Base-by-base conservation (phyloP, 2,888 invertebrate species). In the Chymomyza caudatula region DNA sequence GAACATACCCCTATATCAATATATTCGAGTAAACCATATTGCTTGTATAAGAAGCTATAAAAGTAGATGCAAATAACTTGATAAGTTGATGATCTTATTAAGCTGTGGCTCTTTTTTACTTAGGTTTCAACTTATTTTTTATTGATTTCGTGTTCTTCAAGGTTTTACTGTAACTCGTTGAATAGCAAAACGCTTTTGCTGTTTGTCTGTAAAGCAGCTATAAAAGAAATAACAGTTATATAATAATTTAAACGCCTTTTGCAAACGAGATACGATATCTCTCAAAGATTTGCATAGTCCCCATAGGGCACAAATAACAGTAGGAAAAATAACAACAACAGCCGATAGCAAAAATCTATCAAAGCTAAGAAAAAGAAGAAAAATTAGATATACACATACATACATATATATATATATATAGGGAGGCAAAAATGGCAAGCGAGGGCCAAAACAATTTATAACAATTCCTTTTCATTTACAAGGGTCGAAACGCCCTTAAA, bases 381-480 rank as follows among this genome's bases (percentile, higher is more conserved):
- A 29, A n/a, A 42, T 53, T 3, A 23, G 43, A 44, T 42, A 59
- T 53, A 25, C 6, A 23, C 5, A 6, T 29, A 29, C 4, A 4
- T 5, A 37, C 29, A 37, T 37, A 37, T 37, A 11, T 37, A 37
- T 3, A 11, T 25, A 43, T 43, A 43, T 43, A 43, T 43, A 13
- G 43, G 13, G 29, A 29, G 43, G 54, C 54, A 23, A 67, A 20
- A 43, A 43, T 23, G 23, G 23, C 44, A 56, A 22, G 19, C 56
- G 76, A 73, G 75, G 77, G 65, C 56, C 61, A 66, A 73, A 75
- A 73, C 83, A 79, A 79, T 79, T 79, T 82, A 82, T 79, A 79
- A 79, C 78, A 79, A 77, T 79, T 82, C 71, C 69, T 77, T 82
- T 71, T 65, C 77, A 75, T 79, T 79, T 79, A 71, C 79, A 75